A percentile compares a stretch with the other conserved stretches of the same genome.
Conservation (phyloP, 2,797 vertebrate genomes). For the Parauchenoglanis punctatus region DNA sequence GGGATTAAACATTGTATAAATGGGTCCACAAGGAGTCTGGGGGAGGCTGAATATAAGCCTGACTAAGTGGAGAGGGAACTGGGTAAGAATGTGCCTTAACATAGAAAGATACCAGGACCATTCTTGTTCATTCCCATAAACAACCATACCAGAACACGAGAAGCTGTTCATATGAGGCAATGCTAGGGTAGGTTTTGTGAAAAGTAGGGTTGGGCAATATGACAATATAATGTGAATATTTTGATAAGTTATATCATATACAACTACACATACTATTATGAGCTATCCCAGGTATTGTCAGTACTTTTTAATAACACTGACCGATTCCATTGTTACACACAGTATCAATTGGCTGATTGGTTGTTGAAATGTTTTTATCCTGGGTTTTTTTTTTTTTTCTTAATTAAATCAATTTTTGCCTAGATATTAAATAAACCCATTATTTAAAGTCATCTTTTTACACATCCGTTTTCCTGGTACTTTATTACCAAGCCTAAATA, state of each 20-base stretch:
- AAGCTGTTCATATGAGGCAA: slow-evolving; percentile 39
- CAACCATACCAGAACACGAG: slow-evolving; percentile 11
- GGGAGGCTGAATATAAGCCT: slow-evolving; percentile 63
- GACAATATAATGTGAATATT: neutral
- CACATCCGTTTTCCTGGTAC: neutral
- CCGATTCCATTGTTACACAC: neutral
- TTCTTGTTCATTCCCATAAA: slow-evolving; percentile 32
- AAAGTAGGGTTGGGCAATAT: slow-evolving; percentile 23
- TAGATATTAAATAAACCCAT: neutral
- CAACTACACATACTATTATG: neutral
- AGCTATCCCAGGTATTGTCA: neutral
- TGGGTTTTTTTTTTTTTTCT: neutral
- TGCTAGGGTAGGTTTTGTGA: slow-evolving; percentile 14
- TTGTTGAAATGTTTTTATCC: neutral
- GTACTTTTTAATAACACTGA: slow-evolving; percentile 1
- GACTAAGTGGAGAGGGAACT: slow-evolving; percentile 60
- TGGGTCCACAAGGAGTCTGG: slow-evolving; percentile 64
- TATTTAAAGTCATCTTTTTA: neutral
- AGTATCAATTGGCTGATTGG: neutral
- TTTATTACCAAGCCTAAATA: neutral
- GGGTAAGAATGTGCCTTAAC: slow-evolving; percentile 71
- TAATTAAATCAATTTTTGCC: neutral
- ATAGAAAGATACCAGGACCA: slow-evolving; percentile 56
- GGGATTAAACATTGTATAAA: slow-evolving; percentile 61
- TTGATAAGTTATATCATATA: neutral